phyloP scores from a whole-genome alignment of 2,797 vertebrate species.

The Malurus splendens region DNA sequence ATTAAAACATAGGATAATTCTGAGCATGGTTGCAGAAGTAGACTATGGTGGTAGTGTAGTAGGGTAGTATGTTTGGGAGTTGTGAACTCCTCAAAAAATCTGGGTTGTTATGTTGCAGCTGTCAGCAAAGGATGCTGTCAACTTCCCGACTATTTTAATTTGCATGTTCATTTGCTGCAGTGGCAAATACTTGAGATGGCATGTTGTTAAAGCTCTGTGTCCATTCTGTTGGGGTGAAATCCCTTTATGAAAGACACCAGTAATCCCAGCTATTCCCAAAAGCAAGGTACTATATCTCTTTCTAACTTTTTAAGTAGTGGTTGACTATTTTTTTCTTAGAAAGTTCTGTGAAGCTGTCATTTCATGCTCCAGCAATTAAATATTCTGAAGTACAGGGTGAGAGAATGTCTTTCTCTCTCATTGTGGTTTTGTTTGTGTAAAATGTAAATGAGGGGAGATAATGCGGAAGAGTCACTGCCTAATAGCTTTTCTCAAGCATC shows the following conservation, averaged over 20 bases:
- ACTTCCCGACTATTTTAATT: not conserved
- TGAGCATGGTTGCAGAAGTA: not conserved
- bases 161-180: not conserved
- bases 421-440: constrained; percentile 39
- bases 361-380: constrained; percentile 32
- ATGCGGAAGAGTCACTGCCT: not conserved
- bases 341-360: constrained; percentile 23
- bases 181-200: not conserved
- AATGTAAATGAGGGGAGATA: constrained; percentile 33
- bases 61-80: not conserved
- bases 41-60: not conserved
- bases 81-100: not conserved
- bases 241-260: not conserved
- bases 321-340: not conserved
- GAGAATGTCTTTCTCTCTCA: not conserved
- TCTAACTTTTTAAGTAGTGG: not conserved
- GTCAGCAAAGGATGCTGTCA: not conserved
- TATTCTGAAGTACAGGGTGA: constrained; percentile 32
- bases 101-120: not conserved
- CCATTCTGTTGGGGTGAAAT: not conserved
- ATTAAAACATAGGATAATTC: not conserved
- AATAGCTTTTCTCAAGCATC: constrained; percentile 1
- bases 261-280: not conserved
- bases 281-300: not conserved
- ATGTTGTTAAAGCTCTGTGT: not conserved